Base-by-base conservation (phyloP, 2,797 vertebrate species). In the Petrocephalus sullivani region DNA sequence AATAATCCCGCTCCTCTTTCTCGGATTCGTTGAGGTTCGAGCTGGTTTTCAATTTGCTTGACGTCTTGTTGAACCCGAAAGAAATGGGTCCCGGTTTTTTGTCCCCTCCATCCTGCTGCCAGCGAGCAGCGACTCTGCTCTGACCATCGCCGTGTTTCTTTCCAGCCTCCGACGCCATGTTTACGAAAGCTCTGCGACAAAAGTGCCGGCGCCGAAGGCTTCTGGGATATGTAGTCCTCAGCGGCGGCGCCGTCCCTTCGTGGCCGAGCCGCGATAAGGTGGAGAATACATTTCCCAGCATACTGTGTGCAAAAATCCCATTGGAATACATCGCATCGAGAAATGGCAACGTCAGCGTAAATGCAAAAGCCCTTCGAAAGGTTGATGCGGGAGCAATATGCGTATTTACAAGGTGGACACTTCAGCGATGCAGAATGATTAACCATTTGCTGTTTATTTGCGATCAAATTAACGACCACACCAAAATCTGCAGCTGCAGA, bases 1-100 rank as follows among this genome's bases (percentile, higher is more conserved):
- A 88, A 87, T 92, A 96, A 91, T 96, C 96, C 90, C 53, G 93
- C 0, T 95, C 94, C 0, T 94, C 93, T 84, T 89, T 92, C 0
- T 9, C 49, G 4, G 9, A 57, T 4, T 71, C 60, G 2, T 93
- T 92, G 0, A 53, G 89, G 0, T 60, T 85, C 56, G 61, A 71
- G 41, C 67, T 60, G 0, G 90, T 12, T 91, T 95, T 96, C 3
- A 92, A 92, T 90, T 94, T 96, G 33, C 0, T 94, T 0, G 95
- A 75, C 7, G 93, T 96, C 94, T 96, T 96, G 54, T 92, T 95
- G 54, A 96, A 96, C 60, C 95, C 94, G 91, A 96, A 96, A 1
- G 96, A 96, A 57, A 96, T 92, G 0, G 92, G 89, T 0, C 82
- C 19, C 0, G 90, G 0, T 92, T 96, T 96, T 67, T 23, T 94